A percentile compares a stretch with the other conserved stretches of the same genome.
Conservation (phyloP, 2,113 vertebrate species). For the Corvus hawaiiensis region DNA sequence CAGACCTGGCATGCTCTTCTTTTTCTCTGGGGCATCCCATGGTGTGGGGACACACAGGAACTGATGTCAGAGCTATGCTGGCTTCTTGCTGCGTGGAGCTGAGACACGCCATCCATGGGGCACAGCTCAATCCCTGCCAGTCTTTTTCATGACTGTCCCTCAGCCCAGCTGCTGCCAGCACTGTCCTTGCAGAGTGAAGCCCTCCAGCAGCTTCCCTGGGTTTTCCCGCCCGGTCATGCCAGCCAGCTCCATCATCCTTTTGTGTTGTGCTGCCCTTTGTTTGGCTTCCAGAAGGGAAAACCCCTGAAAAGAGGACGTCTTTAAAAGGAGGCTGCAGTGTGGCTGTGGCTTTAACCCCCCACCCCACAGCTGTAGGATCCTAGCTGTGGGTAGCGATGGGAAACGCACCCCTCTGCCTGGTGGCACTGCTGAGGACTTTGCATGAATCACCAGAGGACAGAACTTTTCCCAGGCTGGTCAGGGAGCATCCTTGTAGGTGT, state of each 20-base stretch:
- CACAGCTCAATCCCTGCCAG: background rate
- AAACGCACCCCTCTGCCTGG: background rate
- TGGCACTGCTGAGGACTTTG: background rate
- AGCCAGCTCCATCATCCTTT: conserved; percentile 16
- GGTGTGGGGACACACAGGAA: background rate
- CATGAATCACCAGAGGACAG: background rate
- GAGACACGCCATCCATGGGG: accelerated
- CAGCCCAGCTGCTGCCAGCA: background rate
- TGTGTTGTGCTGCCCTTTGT: conserved; percentile 44
- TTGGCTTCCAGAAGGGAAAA: conserved; percentile 46
- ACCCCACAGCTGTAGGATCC: background rate
- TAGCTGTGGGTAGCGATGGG: background rate
- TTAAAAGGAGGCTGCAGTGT: conserved; percentile 1
- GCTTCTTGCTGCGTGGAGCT: background rate
- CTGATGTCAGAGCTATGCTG: background rate
- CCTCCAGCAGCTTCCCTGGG: conserved; percentile 40
- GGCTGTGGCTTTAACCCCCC: background rate
- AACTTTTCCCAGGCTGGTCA: background rate
- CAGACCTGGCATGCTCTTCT: accelerated
- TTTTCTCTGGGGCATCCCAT: background rate
- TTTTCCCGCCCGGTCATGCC: background rate
- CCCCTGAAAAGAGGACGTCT: conserved; percentile 24
- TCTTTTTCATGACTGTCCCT: background rate
- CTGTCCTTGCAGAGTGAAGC: background rate
- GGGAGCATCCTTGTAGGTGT: background rate